Evolutionary conservation across 2,888 invertebrate species (phyloP).

Genomic region (Invenusta paracnida): DNA sequence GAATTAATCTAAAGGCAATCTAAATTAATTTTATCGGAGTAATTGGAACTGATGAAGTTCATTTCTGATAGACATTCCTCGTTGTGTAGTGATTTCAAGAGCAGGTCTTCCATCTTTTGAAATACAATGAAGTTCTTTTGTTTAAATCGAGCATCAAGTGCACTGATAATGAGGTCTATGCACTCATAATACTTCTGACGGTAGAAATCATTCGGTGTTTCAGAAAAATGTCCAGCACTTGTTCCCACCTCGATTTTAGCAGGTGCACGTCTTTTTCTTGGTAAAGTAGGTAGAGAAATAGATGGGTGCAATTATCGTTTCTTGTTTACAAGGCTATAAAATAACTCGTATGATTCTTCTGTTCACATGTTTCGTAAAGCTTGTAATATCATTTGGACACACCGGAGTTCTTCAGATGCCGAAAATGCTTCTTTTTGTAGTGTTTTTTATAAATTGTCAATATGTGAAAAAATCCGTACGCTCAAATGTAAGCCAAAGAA

Average conservation of each 20-base stretch:
- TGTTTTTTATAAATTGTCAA: background rate
- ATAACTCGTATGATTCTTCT: background rate
- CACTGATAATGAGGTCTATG: no score
- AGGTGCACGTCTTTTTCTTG: background rate
- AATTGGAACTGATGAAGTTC: no score
- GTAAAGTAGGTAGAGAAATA: background rate
- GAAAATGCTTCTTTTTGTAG: background rate
- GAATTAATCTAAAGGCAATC: no score
- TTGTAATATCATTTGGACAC: background rate
- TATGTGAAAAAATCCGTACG: background rate
- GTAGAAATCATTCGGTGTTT: background rate
- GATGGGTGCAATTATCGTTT: background rate
- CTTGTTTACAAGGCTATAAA: background rate
- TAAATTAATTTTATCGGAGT: no score
- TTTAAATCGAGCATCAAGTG: no score
- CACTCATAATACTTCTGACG: background rate
- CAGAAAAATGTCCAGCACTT: background rate
- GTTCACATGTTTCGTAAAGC: background rate
- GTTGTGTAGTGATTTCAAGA: no score
- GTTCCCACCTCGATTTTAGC: background rate
- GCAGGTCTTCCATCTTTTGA: no score
- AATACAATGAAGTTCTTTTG: no score
- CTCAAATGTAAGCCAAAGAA: background rate
- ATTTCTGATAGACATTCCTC: no score
- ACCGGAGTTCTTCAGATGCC: background rate